Percentiles rank a stretch among this genome's conserved stretches.
Conservation (phyloP, 2,888 invertebrate species). For the Tipula unca region DNA sequence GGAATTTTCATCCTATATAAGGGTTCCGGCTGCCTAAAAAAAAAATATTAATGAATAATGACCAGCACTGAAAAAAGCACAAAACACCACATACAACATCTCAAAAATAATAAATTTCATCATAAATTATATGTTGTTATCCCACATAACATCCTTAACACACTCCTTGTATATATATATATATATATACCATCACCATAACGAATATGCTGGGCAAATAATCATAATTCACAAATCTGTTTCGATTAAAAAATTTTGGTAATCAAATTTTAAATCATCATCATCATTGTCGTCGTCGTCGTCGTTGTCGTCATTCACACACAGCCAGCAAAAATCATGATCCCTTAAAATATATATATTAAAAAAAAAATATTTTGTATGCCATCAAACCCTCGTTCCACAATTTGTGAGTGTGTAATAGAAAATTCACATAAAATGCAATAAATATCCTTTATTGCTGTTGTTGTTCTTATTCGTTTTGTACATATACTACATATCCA, state of each 20-base stretch:
- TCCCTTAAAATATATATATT: neutral
- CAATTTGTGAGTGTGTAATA: neutral
- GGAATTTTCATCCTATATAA: neutral
- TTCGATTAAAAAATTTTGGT: constrained; percentile 8
- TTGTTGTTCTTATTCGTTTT: neutral
- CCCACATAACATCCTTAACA: constrained; percentile 14
- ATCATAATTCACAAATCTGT: constrained; percentile 14
- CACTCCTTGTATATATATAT: neutral
- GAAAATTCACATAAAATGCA: constrained; percentile 1
- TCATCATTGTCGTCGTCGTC: neutral
- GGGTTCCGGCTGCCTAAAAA: neutral
- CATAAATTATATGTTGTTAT: neutral
- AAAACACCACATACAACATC: neutral
- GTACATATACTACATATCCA: too few species aligned
- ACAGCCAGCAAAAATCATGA: neutral
- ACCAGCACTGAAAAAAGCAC: neutral
- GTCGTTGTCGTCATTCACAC: neutral
- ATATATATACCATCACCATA: neutral
- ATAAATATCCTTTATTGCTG: neutral
- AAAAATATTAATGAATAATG: neutral
- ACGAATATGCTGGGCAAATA: constrained; percentile 8
- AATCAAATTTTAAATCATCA: neutral
- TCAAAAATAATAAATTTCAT: neutral
- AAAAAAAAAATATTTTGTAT: too few species aligned
- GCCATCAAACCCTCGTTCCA: neutral